phyloP scores from a whole-genome alignment of 2,113 vertebrate species.

The Hippocampus mohnikei region DNA sequence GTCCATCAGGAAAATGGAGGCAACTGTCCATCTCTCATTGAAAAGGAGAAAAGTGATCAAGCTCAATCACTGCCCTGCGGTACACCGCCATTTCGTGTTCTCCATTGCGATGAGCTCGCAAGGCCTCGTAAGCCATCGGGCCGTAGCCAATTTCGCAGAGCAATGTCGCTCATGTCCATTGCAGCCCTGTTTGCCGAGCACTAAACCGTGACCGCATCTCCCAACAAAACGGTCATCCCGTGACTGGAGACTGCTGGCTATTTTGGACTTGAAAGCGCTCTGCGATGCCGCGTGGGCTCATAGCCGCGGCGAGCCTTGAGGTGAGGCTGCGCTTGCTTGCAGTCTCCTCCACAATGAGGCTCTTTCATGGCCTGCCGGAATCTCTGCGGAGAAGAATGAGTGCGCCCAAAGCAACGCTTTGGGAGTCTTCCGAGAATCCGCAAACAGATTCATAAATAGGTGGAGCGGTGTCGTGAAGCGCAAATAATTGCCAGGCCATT shows the following conservation, averaged over 20 bases:
- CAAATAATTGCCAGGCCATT: conserved; percentile 11
- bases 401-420: conserved; percentile 14
- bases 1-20: too few relatives aligned
- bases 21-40: too few relatives aligned
- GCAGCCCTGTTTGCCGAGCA: conserved; percentile 8
- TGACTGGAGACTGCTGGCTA: conserved; percentile 48
- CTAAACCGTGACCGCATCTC: conserved; percentile 17
- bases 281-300: conserved; percentile 26
- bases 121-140: too few relatives aligned
- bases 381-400: neutral
- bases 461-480: conserved; percentile 19
- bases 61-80: too few relatives aligned
- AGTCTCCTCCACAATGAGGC: conserved; percentile 30
- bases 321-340: conserved; percentile 17
- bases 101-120: too few relatives aligned
- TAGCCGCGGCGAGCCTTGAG: conserved; percentile 20
- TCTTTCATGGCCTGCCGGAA: conserved; percentile 26
- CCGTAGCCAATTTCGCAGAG: conserved; percentile 2
- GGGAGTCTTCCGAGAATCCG: conserved; percentile 13
- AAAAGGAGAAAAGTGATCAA: too few relatives aligned
- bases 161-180: neutral
- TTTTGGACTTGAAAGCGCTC: conserved; percentile 37
- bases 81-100: too few relatives aligned
- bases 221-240: conserved; percentile 22
- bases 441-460: conserved; percentile 19